phyloP scores from a whole-genome alignment of 2,113 vertebrate species.

The Phylloscopus whistleri region DNA sequence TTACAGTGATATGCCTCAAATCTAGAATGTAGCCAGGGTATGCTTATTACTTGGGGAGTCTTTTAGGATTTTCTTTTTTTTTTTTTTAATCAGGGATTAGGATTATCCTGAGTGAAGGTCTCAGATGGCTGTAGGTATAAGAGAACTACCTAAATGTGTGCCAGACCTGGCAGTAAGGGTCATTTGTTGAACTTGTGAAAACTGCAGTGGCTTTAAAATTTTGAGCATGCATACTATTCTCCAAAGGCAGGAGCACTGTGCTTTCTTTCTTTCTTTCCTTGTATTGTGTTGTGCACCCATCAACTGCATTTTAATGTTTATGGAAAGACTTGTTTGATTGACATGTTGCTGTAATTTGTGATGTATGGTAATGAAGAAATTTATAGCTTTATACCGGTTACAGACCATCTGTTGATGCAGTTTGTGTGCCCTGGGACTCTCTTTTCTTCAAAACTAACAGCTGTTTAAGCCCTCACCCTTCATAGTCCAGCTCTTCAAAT shows the following conservation, averaged over 20 bases:
- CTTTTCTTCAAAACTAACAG: conserved; percentile 17
- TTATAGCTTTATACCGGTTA: conserved; percentile 37
- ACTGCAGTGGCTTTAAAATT: neutral
- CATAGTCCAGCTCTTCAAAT: conserved; percentile 19
- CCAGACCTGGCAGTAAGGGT: neutral
- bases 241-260: neutral
- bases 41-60: neutral
- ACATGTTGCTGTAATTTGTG: conserved; percentile 31
- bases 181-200: neutral
- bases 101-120: neutral
- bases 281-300: neutral
- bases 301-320: neutral
- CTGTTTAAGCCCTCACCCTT: conserved; percentile 31
- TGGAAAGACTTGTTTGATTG: conserved; percentile 20
- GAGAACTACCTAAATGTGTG: neutral
- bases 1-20: neutral
- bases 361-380: conserved; percentile 50
- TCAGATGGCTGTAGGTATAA: neutral
- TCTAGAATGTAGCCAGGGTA: neutral
- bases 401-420: conserved; percentile 42
- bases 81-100: neutral
- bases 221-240: neutral
- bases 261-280: neutral
- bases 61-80: neutral
- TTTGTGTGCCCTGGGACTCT: conserved; percentile 41